Evolutionary conservation across 2,113 vertebrate genomes (phyloP).

Genomic region (Ceratotherium simum): DNA sequence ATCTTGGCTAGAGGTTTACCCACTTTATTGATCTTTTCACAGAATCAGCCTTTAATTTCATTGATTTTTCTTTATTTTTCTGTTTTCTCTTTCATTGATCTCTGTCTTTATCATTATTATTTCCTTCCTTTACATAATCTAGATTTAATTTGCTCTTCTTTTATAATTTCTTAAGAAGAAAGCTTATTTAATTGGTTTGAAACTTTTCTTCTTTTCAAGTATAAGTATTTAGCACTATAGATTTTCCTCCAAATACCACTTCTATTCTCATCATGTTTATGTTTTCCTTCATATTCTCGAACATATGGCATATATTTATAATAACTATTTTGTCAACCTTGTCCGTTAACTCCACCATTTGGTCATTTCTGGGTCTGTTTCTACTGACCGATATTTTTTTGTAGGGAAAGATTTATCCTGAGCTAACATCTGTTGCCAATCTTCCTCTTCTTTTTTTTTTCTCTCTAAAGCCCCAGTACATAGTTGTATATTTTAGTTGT

Average conservation of each 20-base stretch:
- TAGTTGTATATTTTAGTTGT: no score
- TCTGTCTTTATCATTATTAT: constrained; percentile 1
- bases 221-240: neutral
- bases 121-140: neutral
- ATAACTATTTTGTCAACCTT: neutral
- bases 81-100: neutral
- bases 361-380: constrained; percentile 48
- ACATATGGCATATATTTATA: neutral
- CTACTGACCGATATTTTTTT: neutral
- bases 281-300: neutral
- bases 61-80: constrained; percentile 4
- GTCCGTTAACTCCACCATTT: neutral
- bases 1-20: neutral
- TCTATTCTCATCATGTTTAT: neutral
- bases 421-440: no score
- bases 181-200: neutral
- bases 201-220: constrained; percentile 13
- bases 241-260: neutral
- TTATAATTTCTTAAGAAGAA: constrained; percentile 16
- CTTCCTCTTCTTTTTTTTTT: no score
- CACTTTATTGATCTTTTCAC: neutral
- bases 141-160: neutral
- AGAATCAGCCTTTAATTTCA: constrained; percentile 1
- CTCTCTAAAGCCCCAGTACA: no score
- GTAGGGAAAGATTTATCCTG: no score